Conservation (phyloP, 2,113 vertebrate genomes). For the Hippocampus comes region DNA sequence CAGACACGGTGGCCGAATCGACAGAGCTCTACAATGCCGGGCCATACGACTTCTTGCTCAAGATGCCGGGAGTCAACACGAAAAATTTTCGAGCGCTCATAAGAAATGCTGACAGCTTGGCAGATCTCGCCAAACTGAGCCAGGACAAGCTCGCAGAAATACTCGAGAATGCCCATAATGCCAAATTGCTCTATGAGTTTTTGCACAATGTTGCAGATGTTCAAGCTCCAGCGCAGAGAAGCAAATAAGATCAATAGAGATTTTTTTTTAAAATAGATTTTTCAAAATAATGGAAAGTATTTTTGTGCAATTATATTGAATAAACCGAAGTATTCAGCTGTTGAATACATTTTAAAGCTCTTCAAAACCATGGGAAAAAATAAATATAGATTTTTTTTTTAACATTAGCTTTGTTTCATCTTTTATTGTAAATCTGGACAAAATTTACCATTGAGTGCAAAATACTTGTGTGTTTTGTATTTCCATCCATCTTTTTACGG, state of each 20-base stretch:
- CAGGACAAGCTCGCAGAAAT: constrained; percentile 77
- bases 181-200: constrained; percentile 84
- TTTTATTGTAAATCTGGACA: no score
- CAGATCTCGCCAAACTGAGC: constrained; percentile 78
- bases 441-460: no score
- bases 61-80: constrained; percentile 87
- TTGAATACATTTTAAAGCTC: background rate
- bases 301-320: background rate
- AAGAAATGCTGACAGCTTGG: constrained; percentile 77
- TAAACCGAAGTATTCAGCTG: background rate
- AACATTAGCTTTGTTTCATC: no score
- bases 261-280: background rate
- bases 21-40: constrained; percentile 84
- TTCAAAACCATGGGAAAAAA: background rate
- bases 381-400: no score
- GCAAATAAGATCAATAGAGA: constrained; percentile 34
- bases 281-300: background rate
- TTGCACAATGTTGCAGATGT: constrained; percentile 76
- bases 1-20: constrained; percentile 79
- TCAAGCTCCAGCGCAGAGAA: constrained; percentile 49
- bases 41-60: constrained; percentile 89
- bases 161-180: constrained; percentile 76
- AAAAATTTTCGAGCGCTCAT: constrained; percentile 85
- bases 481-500: no score
- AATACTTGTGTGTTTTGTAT: no score